Evolutionary conservation across 2,797 vertebrate genomes (phyloP).

Genomic region (Dallia pectoralis): DNA sequence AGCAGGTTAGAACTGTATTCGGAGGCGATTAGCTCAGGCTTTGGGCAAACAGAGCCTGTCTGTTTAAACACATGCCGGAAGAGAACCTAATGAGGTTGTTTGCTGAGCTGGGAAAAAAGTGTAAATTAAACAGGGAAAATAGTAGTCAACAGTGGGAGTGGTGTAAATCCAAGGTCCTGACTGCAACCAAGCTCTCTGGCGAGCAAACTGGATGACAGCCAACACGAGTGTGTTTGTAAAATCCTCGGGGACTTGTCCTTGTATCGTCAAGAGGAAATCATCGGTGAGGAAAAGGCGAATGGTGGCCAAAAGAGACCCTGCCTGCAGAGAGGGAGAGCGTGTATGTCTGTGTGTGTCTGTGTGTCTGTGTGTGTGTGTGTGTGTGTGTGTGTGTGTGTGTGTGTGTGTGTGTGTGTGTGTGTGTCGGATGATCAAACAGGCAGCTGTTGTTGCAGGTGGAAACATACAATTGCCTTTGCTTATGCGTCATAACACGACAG

Average conservation of each 20-base stretch:
- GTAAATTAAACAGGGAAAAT: not conserved
- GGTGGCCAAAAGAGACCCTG: not conserved
- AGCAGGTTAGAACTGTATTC: constrained; percentile 1
- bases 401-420: not conserved
- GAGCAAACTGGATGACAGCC: not conserved
- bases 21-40: not conserved
- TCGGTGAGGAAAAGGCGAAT: not conserved
- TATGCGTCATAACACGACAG: not conserved
- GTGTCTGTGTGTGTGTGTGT: not conserved
- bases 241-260: not conserved
- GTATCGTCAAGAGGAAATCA: not conserved
- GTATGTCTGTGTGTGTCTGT: not conserved
- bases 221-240: not conserved
- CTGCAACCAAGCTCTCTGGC: not conserved
- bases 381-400: not conserved
- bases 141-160: not conserved
- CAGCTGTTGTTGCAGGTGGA: constrained; percentile 4
- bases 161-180: not conserved
- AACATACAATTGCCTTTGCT: not conserved
- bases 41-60: constrained; percentile 1
- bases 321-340: not conserved
- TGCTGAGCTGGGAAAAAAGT: not conserved
- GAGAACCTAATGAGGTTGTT: not conserved
- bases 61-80: constrained; percentile 9
- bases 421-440: not conserved